These are phyloP conservation scores for Phania funesta DNA, from an alignment of 2,888 invertebrate species.

Conservation along the genomic window DNA sequence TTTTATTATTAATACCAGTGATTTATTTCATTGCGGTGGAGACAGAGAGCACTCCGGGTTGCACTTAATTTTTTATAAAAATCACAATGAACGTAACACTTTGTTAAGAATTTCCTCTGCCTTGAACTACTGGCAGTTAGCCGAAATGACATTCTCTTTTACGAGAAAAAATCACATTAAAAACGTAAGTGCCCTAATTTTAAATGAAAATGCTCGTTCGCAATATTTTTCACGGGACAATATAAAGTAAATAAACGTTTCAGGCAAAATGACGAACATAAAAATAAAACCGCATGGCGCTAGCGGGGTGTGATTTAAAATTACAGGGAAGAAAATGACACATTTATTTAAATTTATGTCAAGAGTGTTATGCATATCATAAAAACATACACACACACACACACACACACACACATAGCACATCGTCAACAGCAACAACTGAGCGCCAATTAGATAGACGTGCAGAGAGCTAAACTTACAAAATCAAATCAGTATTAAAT, in stretches of 20 bases:
- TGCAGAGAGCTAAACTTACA: not conserved
- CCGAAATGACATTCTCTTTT: not conserved
- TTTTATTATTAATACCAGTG: no score
- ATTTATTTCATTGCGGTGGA: no score
- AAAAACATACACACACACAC: not conserved
- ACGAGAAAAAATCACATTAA: not conserved
- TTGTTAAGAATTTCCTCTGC: not conserved
- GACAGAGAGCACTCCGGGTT: no score
- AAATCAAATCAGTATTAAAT: slow-evolving; percentile 24
- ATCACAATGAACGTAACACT: no score
- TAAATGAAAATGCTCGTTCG: not conserved
- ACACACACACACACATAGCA: not conserved
- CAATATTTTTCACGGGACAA: no score
- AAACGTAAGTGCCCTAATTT: not conserved
- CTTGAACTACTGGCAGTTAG: no score
- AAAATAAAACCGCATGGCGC: not conserved
- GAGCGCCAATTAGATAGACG: not conserved
- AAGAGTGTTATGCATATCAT: not conserved
- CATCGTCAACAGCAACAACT: not conserved
- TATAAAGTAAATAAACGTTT: no score
- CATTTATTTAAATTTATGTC: not conserved
- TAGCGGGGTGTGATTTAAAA: not conserved
- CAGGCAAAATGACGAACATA: not conserved
- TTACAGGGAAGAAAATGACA: not conserved
- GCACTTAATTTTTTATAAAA: no score